Base-by-base conservation (phyloP, 2,113 vertebrate species). In the zebrafish (Danio rerio) region DNA sequence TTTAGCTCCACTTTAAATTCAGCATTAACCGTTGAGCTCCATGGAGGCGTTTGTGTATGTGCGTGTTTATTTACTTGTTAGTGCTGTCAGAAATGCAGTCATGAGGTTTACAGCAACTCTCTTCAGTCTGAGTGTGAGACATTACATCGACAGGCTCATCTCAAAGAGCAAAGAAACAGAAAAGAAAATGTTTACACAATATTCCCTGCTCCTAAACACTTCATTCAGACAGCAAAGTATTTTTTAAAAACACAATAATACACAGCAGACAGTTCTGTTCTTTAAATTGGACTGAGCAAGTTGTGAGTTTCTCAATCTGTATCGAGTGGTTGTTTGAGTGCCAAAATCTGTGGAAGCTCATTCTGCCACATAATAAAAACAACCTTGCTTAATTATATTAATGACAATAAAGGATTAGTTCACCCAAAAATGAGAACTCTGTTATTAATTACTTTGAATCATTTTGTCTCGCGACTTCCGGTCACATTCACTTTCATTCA, bases 51-150 rank as follows among this genome's bases (percentile, higher is more conserved):
- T 72, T 47, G 73, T 61, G 61, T 55, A 55, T 53, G 16, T 59
- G 13, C 1, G 66, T 53, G 75, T 70, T 58, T 31, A 16, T 69
- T 83, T 84, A 79, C 82, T 52, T 62, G 2, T 73, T 43, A 49
- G 31, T 13, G 59, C 43, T 43, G 21, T 84, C 74, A 55, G 69
- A 75, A 73, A 55, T 40, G 12, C 52, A 82, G 52, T 65, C n/a
- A 6, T 55, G 82, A 52, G 61, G 58, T 68, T 55, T 56, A 74
- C 68, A 63, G 62, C 74, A 63, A 81, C 15, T 50, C 53, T 73
- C 85, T 78, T 63, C 63, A 52, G 69, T 49, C 79, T 79, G 47
- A 81, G 9, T 68, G 49, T 76, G 49, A 63, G 58, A 21, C 18
- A 62, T 82, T 75, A 62, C 53, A 61, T 50, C 42, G 55, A 15